phyloP scores from a whole-genome alignment of 2,888 invertebrate genomes.

The Drosophila anceps region DNA sequence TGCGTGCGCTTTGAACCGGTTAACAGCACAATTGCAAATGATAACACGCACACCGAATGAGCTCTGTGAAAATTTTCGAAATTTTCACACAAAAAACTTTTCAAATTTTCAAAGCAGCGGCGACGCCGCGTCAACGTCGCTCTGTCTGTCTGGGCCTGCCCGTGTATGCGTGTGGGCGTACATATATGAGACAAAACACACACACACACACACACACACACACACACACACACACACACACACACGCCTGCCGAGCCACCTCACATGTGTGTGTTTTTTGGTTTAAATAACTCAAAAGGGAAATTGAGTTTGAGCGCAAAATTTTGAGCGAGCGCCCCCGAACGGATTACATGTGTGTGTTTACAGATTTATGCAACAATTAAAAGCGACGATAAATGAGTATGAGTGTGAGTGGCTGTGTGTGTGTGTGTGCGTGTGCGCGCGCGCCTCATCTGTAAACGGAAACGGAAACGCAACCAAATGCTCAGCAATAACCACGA shows the following conservation, averaged over 20 bases:
- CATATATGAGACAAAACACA: slow-evolving; percentile 40
- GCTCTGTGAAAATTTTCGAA: slow-evolving; percentile 77
- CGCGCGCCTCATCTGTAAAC: slow-evolving; percentile 40
- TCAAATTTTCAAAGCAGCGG: slow-evolving; percentile 70
- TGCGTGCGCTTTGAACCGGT: slow-evolving; percentile 73
- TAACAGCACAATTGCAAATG: slow-evolving; percentile 82
- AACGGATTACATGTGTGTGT: slow-evolving; percentile 60
- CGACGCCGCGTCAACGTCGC: slow-evolving; percentile 45
- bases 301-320: slow-evolving; percentile 78
- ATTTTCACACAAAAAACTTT: slow-evolving; percentile 80
- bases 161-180: slow-evolving; percentile 47
- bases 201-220: slow-evolving; percentile 11
- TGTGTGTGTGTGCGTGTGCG: slow-evolving; percentile 29
- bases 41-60: slow-evolving; percentile 70
- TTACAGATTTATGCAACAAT: slow-evolving; percentile 74
- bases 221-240: slow-evolving; percentile 27
- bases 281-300: slow-evolving; percentile 76
- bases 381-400: slow-evolving; percentile 56
- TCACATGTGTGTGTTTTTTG: slow-evolving; percentile 37
- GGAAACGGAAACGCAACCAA: slow-evolving; percentile 68
- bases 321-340: slow-evolving; percentile 43
- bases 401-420: slow-evolving; percentile 17
- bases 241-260: slow-evolving; percentile 18
- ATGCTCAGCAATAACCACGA: slow-evolving; percentile 45
- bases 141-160: slow-evolving; percentile 31